phyloP scores from a whole-genome alignment of 2,113 vertebrate species.

The Gobius niger region DNA sequence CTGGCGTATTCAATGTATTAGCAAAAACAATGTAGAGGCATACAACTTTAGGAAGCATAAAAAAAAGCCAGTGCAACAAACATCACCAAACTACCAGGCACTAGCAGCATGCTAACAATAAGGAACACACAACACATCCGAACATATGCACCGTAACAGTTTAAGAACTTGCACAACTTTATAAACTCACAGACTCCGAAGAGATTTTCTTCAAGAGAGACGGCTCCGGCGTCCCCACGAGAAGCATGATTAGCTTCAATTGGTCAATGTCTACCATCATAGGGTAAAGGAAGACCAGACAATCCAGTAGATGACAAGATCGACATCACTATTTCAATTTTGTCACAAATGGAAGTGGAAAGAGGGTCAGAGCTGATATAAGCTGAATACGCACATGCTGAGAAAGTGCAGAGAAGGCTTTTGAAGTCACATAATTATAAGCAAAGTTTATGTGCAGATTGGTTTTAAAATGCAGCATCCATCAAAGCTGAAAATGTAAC shows the following conservation, averaged over 20 bases:
- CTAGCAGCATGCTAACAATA: not conserved
- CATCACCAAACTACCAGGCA: not conserved
- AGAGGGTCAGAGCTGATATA: not conserved
- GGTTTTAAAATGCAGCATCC: not conserved
- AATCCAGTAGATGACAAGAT: constrained; percentile 10
- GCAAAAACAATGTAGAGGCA: constrained; percentile 22
- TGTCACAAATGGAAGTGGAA: not conserved
- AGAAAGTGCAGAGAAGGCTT: not conserved
- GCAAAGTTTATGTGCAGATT: not conserved
- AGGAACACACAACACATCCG: constrained; percentile 7
- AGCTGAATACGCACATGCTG: not conserved
- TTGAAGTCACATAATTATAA: not conserved
- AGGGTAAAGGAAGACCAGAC: constrained; percentile 93
- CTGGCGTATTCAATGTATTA: constrained; percentile 21
- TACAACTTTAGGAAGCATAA: constrained; percentile 10
- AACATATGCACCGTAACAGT: constrained; percentile 34
- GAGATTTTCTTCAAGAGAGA: constrained; percentile 99
- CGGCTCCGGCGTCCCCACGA: constrained; percentile 97
- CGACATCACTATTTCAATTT: constrained; percentile 13
- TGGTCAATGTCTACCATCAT: constrained; percentile 99
- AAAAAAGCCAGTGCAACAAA: not conserved
- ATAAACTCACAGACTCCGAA: constrained; percentile 97
- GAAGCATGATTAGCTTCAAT: constrained; percentile 99
- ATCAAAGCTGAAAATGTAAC: not conserved
- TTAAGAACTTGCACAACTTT: constrained; percentile 75